These are phyloP conservation scores for Symphodus melops DNA, from an alignment of 2,113 vertebrate species.

Conservation along the genomic window DNA sequence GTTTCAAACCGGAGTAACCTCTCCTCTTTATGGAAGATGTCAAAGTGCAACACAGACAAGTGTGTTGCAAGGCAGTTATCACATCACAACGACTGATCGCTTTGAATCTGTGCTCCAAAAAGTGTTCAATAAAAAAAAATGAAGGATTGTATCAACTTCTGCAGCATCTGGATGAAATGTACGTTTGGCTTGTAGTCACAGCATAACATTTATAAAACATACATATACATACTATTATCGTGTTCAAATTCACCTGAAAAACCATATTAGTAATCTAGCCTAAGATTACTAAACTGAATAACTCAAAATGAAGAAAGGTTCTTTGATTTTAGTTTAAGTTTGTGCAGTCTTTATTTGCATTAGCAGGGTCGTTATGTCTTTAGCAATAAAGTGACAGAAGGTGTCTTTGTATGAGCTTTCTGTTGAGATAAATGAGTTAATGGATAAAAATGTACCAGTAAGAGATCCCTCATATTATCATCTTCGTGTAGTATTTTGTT, in stretches of 20 bases:
- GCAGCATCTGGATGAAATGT: no score
- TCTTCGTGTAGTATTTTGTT: not conserved
- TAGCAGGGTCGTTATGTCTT: not conserved
- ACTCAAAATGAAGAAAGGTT: not conserved
- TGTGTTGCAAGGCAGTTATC: no score
- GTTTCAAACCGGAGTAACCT: not conserved
- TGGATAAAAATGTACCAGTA: not conserved
- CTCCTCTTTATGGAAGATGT: not conserved
- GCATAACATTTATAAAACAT: no score
- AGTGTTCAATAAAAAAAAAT: no score
- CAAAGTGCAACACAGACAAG: not conserved
- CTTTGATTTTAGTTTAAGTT: not conserved
- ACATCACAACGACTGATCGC: no score
- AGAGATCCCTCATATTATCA: no score
- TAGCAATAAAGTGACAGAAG: not conserved
- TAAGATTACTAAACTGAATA: not conserved
- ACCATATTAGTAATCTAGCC: no score
- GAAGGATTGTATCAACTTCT: no score
- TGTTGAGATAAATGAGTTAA: not conserved
- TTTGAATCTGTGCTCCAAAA: no score
- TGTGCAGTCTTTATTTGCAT: not conserved
- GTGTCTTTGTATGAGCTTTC: not conserved
- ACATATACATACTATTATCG: no score
- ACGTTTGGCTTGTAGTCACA: not conserved
- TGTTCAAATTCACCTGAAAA: no score